A percentile compares a stretch with the other conserved stretches of the same genome.
Conservation (phyloP, 2,797 vertebrate genomes). For the Enteromius fasciolatus region DNA sequence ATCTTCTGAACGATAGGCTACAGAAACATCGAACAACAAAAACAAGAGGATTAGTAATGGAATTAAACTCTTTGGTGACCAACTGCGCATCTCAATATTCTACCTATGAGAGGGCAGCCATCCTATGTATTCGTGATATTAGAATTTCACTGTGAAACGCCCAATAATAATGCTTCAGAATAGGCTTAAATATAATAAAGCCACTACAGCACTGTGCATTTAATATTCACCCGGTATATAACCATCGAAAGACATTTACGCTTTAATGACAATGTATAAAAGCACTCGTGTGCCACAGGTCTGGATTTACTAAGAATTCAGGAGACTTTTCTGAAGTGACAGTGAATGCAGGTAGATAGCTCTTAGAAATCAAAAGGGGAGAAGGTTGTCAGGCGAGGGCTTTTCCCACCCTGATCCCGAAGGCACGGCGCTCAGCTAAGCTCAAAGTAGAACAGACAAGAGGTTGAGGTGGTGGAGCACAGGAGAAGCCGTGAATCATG, state of each 20-base stretch:
- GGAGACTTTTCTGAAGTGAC: slow-evolving; percentile 11
- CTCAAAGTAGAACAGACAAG: slow-evolving; percentile 19
- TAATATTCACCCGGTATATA: neutral
- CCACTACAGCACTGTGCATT: slow-evolving; percentile 21
- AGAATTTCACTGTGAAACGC: slow-evolving; percentile 35
- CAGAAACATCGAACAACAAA: neutral
- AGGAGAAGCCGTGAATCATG: slow-evolving; percentile 25
- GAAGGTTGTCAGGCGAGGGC: slow-evolving; percentile 14
- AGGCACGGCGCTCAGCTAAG: slow-evolving; percentile 51
- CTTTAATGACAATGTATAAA: slow-evolving; percentile 12
- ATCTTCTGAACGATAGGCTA: neutral
- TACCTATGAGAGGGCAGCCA: slow-evolving; percentile 26
- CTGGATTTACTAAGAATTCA: neutral
- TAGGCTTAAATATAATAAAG: slow-evolving; percentile 59
- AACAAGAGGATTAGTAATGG: slow-evolving; percentile 15
- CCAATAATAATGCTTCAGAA: slow-evolving; percentile 55
- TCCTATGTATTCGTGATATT: neutral
- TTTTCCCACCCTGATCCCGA: slow-evolving; percentile 48
- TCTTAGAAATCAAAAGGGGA: slow-evolving; percentile 9
- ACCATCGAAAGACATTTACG: slow-evolving; percentile 9
- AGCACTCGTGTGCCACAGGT: slow-evolving; percentile 3
- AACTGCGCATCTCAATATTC: slow-evolving; percentile 30
- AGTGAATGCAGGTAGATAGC: slow-evolving; percentile 19
- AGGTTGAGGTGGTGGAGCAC: slow-evolving; percentile 2
- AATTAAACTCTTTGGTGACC: slow-evolving; percentile 53